These are phyloP conservation scores for Halcyon badia DNA, from an alignment of 2,797 vertebrate species.

Conservation along the genomic window DNA sequence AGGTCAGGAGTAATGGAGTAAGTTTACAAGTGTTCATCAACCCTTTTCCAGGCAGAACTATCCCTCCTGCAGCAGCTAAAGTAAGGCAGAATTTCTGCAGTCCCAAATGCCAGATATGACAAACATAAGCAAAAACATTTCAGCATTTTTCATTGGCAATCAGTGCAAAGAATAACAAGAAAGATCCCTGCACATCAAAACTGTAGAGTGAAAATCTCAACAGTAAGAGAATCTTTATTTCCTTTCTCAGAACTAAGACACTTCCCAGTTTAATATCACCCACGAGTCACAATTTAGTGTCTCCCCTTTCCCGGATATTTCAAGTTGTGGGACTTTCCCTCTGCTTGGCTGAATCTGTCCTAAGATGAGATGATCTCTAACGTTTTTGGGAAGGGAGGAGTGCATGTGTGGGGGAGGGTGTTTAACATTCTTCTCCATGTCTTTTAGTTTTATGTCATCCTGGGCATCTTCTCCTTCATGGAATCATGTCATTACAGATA, in stretches of 20 bases:
- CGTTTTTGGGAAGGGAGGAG: not conserved
- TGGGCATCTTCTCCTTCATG: not conserved
- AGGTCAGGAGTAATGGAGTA: not conserved
- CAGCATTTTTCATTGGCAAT: not conserved
- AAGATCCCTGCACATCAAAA: not conserved
- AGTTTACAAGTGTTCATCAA: not conserved
- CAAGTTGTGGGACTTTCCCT: not conserved
- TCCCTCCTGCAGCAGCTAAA: not conserved
- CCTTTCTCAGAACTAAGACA: not conserved
- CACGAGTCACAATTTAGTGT: rapidly evolving
- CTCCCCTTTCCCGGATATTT: not conserved
- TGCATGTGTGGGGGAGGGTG: no score
- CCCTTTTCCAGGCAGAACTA: not conserved
- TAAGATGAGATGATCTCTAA: not conserved
- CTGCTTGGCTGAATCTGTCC: not conserved
- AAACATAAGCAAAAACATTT: not conserved
- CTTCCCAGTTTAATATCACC: not conserved
- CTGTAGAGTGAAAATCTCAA: not conserved
- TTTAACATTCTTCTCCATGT: not conserved
- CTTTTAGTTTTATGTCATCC: not conserved
- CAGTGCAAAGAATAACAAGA: not conserved
- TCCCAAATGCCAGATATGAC: not conserved
- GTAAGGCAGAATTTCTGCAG: not conserved
- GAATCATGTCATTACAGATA: not conserved
- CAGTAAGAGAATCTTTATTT: not conserved